Evolutionary conservation across 2,888 invertebrate species (phyloP).

Genomic region (Parascotia fuliginaria): DNA sequence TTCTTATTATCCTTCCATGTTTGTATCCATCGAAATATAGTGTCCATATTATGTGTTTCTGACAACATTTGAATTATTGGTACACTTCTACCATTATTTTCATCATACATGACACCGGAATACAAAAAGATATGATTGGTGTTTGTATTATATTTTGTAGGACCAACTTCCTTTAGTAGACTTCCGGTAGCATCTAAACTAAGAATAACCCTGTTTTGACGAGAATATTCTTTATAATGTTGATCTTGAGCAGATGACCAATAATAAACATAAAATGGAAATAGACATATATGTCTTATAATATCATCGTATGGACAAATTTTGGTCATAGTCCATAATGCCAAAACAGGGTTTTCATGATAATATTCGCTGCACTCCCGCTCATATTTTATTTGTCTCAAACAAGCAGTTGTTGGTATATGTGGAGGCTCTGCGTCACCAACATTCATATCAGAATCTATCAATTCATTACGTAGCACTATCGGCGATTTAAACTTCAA

Average conservation of each 20-base stretch:
- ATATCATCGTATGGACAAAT: not conserved
- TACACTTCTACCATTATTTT: not conserved
- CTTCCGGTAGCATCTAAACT: constrained; percentile 3
- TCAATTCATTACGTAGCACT: constrained; percentile 1
- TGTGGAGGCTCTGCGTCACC: not conserved
- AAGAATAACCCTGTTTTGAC: not conserved
- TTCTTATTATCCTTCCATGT: not conserved
- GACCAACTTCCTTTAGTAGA: not conserved
- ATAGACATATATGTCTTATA: not conserved
- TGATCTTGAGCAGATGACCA: not conserved
- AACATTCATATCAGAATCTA: not conserved
- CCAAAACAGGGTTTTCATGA: not conserved
- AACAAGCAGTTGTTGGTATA: not conserved
- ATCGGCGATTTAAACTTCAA: constrained; percentile 2
- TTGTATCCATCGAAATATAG: not conserved
- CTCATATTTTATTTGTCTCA: not conserved
- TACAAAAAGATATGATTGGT: not conserved
- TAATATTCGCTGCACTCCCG: not conserved
- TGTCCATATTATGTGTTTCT: constrained; percentile 1
- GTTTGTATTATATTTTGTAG: not conserved
- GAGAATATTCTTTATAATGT: not conserved
- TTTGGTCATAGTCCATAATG: not conserved
- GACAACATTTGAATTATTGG: constrained; percentile 1
- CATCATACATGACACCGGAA: constrained; percentile 2
- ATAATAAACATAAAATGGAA: constrained; percentile 2